Conservation (phyloP, 53 echinoderm and acorn worm genomes). For the Echinarachnius parma region DNA sequence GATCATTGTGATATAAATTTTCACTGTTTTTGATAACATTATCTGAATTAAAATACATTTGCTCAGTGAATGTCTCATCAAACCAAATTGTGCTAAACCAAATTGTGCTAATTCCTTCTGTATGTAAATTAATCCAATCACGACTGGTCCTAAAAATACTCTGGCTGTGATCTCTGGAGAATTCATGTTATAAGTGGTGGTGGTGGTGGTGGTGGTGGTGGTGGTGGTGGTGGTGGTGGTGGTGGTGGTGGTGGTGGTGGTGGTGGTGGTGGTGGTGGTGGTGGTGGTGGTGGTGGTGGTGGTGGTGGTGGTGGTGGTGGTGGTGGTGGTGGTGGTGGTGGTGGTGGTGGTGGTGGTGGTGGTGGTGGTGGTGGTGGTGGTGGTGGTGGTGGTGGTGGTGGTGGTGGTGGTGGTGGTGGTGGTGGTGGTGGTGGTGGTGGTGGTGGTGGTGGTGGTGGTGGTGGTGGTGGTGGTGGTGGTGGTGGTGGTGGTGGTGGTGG, state of each 20-base stretch:
- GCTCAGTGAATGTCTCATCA: no score
- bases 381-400: slow-evolving; percentile 6
- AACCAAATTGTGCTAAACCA: no score
- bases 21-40: no score
- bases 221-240: slow-evolving; percentile 6
- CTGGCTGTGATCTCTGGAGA: no score
- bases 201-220: slow-evolving; percentile 2
- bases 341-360: slow-evolving; percentile 6
- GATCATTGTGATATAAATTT: no score
- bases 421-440: background rate
- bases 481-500: background rate
- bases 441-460: background rate
- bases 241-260: slow-evolving; percentile 6
- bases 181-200: background rate
- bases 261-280: slow-evolving; percentile 6
- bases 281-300: slow-evolving; percentile 4
- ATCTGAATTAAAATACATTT: no score
- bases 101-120: no score
- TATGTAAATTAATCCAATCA: no score
- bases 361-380: slow-evolving; percentile 6
- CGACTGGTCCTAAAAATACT: no score
- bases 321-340: slow-evolving; percentile 6
- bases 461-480: background rate
- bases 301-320: slow-evolving; percentile 6
- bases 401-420: slow-evolving; percentile 6